These are phyloP conservation scores for Saccostrea echinata DNA, from an alignment of 1,140 invertebrate genomes.

Conservation along the genomic window DNA sequence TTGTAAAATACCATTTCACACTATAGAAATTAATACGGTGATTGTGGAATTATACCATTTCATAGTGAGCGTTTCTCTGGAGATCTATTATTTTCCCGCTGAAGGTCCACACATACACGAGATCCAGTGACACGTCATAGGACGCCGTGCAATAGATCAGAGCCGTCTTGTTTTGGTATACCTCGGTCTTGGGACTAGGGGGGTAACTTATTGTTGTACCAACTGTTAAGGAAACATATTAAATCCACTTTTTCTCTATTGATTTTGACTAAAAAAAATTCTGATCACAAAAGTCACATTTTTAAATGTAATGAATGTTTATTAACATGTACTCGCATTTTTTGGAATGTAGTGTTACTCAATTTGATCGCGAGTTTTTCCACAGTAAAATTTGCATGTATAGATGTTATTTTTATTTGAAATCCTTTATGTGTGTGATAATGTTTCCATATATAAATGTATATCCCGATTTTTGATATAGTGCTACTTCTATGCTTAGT, in stretches of 20 bases:
- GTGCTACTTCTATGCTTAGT: too few relatives aligned
- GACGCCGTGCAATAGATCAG: slow-evolving; percentile 71
- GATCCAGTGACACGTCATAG: slow-evolving; percentile 58
- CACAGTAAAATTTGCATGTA: too few relatives aligned
- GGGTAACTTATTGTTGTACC: slow-evolving; percentile 57
- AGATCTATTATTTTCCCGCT: slow-evolving; percentile 67
- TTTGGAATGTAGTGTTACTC: too few relatives aligned
- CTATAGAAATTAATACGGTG: not conserved
- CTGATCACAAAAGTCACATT: too few relatives aligned
- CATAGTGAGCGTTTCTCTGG: slow-evolving; percentile 58
- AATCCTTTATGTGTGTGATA: too few relatives aligned
- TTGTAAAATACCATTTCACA: not conserved
- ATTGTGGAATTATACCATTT: slow-evolving; percentile 52
- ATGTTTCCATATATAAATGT: too few relatives aligned
- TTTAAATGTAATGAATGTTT: too few relatives aligned
- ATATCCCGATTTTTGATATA: too few relatives aligned
- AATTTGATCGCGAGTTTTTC: too few relatives aligned
- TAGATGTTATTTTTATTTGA: too few relatives aligned
- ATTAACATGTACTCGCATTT: too few relatives aligned
- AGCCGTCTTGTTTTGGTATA: slow-evolving; percentile 66
- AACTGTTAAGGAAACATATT: slow-evolving; percentile 49
- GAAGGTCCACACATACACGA: slow-evolving; percentile 69
- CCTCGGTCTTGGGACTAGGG: slow-evolving; percentile 41
- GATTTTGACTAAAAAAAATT: too few relatives aligned
- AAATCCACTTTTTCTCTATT: not conserved